Evolutionary conservation across 2,113 vertebrate genomes (phyloP), one percentile per base, ranked within the genome.

Genomic region (Penelope pileata): DNA sequence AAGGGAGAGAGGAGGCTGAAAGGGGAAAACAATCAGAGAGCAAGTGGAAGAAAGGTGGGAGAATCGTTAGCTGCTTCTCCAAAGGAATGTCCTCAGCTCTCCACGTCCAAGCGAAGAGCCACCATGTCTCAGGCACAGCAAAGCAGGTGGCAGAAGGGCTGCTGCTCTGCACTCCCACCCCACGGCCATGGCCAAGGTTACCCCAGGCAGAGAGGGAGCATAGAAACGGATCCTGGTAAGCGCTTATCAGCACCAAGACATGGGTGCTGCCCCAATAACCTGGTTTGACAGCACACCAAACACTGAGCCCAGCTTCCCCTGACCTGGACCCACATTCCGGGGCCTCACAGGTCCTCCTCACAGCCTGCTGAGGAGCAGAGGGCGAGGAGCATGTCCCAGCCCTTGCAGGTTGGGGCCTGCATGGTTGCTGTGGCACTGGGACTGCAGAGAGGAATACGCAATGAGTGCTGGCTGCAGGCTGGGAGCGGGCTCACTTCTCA

Each of bases 401-500:
- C 30, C 78, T 68, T 75, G 86, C 76, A 66, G 80, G 86, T 84
- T 86, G 53, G 85, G n/a, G 32, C n/a, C 34, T 23, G 36, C 2
- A 1, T 68, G 58, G 40, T 26, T 26, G 60, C 8, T 56, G 76
- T 68, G 79, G 76, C 48, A 17, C 34, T 78, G 83, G 88, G 83
- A 78, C 0, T 18, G 83, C 2, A 1, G 79, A 40, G 43, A 69
- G 50, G 86, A 96, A 92, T 72, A n/a, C 5, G 27, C 62, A 82
- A 74, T 47, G 93, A 81, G 45, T 13, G 63, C 89, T 83, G 76
- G 30, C 63, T 42, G 83, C 75, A 88, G 53, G 17, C 76, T 93
- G 95, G 83, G 83, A 89, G 54, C 91, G 91, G n/a, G 53, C 50
- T 59, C 1, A 21, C 86, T 89, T 34, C 34, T 88, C 81, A 40